Base-by-base conservation (phyloP, 2,888 invertebrate genomes). In the Acrobeloides nanus region DNA sequence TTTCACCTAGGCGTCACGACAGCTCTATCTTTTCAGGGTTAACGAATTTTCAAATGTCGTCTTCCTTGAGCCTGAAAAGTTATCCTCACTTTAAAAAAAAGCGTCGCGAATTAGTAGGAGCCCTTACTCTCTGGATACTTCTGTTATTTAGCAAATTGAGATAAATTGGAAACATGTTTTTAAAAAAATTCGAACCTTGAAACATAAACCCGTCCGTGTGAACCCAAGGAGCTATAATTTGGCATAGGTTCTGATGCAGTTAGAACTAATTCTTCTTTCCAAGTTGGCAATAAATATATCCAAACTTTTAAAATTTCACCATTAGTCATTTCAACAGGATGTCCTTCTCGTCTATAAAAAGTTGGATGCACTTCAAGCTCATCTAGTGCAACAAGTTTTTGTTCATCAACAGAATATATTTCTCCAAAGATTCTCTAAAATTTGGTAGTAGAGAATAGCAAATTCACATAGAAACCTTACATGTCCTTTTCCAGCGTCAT, bases 401-500 rank as follows among this genome's bases (percentile, higher is more conserved):
- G n/a, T 7, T 45, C 38, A 21, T 55, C 55, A 8, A 55, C 55
- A 12, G n/a, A 21, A 35, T 41, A 55, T 1, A 55, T 17, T 32
- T 55, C 55, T 6, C 55, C 55, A 7, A 10, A 6, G 1, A 55
- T 44, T 8, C 24, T 10, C 25, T 49, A n/a, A n/a, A n/a, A n/a
- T n/a, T n/a, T n/a, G n/a, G n/a, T n/a, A n/a, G n/a, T n/a, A n/a
- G n/a, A n/a, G n/a, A n/a, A n/a, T n/a, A n/a, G n/a, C n/a, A n/a
- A n/a, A n/a, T n/a, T n/a, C n/a, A n/a, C n/a, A n/a, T n/a, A n/a
- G n/a, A n/a, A n/a, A n/a, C n/a, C n/a, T 44, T 61, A 78, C 77
- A 65, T 81, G 66, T 5, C 87, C 86, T 7, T 75, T 68, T 7
- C 84, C 86, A 5, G 84, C 83, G 55, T 79, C 79, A 59, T 82